These are phyloP conservation scores for Leptinotarsa haldemani DNA, from an alignment of 2,888 invertebrate genomes.

Conservation along the genomic window DNA sequence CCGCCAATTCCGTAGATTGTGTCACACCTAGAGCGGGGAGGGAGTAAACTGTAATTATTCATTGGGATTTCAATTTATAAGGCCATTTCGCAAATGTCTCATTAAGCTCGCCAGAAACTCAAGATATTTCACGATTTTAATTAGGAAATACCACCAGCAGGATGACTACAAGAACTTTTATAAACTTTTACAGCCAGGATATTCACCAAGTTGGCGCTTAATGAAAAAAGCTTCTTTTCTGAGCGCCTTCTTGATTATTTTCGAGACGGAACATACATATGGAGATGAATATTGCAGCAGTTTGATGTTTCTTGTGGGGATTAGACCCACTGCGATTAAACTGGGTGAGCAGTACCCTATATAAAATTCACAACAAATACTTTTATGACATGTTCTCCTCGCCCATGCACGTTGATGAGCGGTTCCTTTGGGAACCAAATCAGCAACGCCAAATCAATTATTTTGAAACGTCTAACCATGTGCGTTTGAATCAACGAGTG, in stretches of 20 bases:
- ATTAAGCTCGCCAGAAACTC: slow-evolving; percentile 16
- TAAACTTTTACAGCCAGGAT: slow-evolving; percentile 20
- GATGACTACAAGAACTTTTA: slow-evolving; percentile 21
- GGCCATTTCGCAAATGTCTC: slow-evolving; percentile 19
- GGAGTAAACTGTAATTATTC: slow-evolving; percentile 20
- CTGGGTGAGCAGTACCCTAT: too few species aligned
- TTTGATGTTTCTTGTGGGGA: not conserved
- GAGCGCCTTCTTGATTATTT: not conserved
- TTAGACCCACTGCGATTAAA: too few species aligned
- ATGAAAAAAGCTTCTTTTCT: not conserved
- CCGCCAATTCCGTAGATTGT: slow-evolving; percentile 1
- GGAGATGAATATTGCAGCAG: not conserved
- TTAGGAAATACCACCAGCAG: slow-evolving; percentile 22
- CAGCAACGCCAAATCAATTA: too few species aligned
- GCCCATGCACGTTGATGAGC: too few species aligned
- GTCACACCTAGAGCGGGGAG: not conserved
- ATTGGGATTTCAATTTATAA: slow-evolving; percentile 24
- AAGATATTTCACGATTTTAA: slow-evolving; percentile 22
- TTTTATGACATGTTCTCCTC: too few species aligned
- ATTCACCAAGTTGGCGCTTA: slow-evolving; percentile 16
- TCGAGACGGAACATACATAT: not conserved
- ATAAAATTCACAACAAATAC: too few species aligned
- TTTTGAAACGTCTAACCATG: too few species aligned
- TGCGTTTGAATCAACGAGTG: too few species aligned
- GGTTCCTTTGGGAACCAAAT: too few species aligned